Base-by-base conservation (phyloP, 2,113 vertebrate genomes). In the Serilophus lunatus region DNA sequence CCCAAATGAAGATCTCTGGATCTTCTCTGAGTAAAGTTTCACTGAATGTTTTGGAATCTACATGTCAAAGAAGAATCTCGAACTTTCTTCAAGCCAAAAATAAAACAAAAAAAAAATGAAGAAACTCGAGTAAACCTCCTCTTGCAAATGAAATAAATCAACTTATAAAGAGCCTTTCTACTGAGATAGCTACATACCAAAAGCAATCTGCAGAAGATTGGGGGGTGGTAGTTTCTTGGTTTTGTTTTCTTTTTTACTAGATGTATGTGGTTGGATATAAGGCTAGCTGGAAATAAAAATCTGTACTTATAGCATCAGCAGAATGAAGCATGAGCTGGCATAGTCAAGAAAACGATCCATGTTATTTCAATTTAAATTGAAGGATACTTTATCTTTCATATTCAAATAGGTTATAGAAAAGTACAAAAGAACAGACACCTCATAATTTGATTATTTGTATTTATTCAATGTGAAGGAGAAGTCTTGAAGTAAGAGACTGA, bases 231-330 rank as follows among this genome's bases (percentile, higher is more conserved):
- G 11, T 61, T 59, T 20, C 4, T 54, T 74, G 76, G 13, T 20
- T 74, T 68, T 36, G 40, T 44, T 75, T 35, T 74, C n/a, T 54
- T 79, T 88, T 94, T 64, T 12, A 49, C 61, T 80, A 91, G 40
- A 86, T 96, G 83, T 84, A 96, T 87, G 83, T 97, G 91, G 88
- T 87, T 96, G 95, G 33, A 82, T 96, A 82, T 61, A 93, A 96
- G 82, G 63, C 81, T 95, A 97, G 40, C 57, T 92, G 90, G 93
- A 96, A 97, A 96, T 75, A 94, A 93, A 96, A 90, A 74, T 60
- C 75, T 95, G 49, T 93, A 95, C 95, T 96, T 96, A 92, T 97
- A 94, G 38, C n/a, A 80, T 94, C 66, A 90, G 68, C 47, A 88
- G 61, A 95, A 94, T 79, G 75, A 93, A 50, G 76, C 90, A 93